Evolutionary conservation across 2,888 invertebrate genomes (phyloP), one percentile per base, ranked within the genome.

Genomic region (Apamea crenata): DNA sequence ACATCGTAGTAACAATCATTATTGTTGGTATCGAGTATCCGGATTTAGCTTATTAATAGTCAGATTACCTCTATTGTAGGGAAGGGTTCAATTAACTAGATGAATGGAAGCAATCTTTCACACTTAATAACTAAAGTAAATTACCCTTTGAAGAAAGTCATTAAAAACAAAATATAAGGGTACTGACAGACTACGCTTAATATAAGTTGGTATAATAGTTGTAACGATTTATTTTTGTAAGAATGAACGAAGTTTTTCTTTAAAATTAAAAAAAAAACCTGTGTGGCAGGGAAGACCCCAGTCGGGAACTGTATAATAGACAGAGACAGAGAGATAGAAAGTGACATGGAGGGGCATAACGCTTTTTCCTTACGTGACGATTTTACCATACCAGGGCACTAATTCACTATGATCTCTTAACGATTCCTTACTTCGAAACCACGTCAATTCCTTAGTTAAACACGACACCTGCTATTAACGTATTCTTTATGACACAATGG

Each of bases 31-130:
- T 36, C 44, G 8, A 56, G 25, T 61, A 36, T 8, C 32, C 36
- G 50, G n/a, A 65, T 65, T 59, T 65, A 36, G 63, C 50, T 72
- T 53, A 81, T 59, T 77, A 81, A 68, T 80, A 69, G 47, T 50
- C 40, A 73, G 50, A 81, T 85, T 77, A 73, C 56, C 44, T 65
- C 36, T 72, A 72, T 85, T 85, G 68, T 85, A 29, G 74, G 18
- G 10, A 44, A n/a, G 68, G 70, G 59, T 70, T 63, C 53, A 73
- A 77, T 70, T 77, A 74, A 70, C 53, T 59, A 84, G 74, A 84
- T 67, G 77, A 83, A 85, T 85, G 56, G 83, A 53, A 70, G 63
- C 56, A 56, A 83, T 83, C 14, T 72, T 76, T 79, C 74, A 74
- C 59, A 67, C 50, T 59, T 67, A 82, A 74, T 76, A 66, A 85